phyloP scores from a whole-genome alignment of 2,113 vertebrate species.

The Thymallus thymallus region DNA sequence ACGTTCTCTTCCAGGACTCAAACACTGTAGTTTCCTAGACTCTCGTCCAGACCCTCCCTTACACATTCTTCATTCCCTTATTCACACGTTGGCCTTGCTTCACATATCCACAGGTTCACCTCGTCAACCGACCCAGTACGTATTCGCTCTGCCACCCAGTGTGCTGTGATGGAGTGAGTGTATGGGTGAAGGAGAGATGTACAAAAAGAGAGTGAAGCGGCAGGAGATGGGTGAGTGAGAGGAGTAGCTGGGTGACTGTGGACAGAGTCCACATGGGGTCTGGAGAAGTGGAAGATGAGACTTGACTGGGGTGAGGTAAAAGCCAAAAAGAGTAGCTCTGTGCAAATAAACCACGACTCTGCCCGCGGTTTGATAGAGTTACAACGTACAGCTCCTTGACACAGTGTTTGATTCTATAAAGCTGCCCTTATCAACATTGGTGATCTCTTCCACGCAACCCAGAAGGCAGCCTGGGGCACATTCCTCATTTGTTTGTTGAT shows the following conservation, averaged over 20 bases:
- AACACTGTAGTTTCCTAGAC: not conserved
- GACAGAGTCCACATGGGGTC: not conserved
- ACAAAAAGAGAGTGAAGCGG: conserved; percentile 11
- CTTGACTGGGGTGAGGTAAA: not conserved
- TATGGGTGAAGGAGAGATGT: not conserved
- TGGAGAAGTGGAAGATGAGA: not conserved
- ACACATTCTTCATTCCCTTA: not conserved
- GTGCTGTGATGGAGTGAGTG: not conserved
- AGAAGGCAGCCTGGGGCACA: not conserved
- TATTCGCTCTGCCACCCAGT: not conserved
- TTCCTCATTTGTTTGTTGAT: conserved; percentile 36
- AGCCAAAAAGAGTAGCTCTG: not conserved
- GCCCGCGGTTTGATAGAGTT: conserved; percentile 12
- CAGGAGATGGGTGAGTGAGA: conserved; percentile 7
- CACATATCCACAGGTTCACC: not conserved
- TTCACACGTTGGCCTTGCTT: not conserved
- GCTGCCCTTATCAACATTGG: conserved; percentile 12
- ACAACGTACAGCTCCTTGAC: not conserved
- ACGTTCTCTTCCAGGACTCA: not conserved
- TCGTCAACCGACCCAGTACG: not conserved
- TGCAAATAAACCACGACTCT: conserved; percentile 23
- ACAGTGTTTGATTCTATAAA: conserved; percentile 10
- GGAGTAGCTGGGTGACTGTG: not conserved
- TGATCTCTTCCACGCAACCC: conserved; percentile 7
- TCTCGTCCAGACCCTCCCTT: not conserved